These are phyloP conservation scores for Amphibalanus amphitrite DNA, from an alignment of 1,140 invertebrate species.

Conservation along the genomic window DNA sequence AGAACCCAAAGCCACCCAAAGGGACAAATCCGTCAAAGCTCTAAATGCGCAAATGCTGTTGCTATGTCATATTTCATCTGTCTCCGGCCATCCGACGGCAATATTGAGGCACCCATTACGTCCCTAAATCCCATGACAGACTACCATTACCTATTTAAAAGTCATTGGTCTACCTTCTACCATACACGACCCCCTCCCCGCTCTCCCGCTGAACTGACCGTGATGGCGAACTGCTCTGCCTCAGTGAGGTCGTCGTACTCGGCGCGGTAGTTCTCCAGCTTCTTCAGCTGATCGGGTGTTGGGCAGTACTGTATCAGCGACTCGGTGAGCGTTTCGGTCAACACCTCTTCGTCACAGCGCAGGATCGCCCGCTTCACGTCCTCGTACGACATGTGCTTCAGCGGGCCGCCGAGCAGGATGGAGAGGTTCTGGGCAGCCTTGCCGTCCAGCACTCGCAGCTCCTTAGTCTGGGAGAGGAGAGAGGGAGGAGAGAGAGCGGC, in stretches of 20 bases:
- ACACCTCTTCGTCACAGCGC: constrained; percentile 62
- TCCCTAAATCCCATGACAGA: too few relatives aligned
- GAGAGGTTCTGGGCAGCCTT: constrained; percentile 91
- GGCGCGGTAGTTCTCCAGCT: constrained; percentile 54
- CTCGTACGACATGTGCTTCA: constrained; percentile 74
- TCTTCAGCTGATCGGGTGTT: constrained; percentile 66
- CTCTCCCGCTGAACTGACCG: constrained; percentile 32
- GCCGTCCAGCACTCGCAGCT: constrained; percentile 64
- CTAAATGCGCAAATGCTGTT: too few relatives aligned
- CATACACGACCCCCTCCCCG: too few relatives aligned
- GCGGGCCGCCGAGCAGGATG: constrained; percentile 68
- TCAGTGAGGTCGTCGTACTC: constrained; percentile 67
- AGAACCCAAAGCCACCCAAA: too few relatives aligned
- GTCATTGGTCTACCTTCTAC: too few relatives aligned
- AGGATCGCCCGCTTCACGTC: constrained; percentile 70
- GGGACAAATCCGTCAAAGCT: too few relatives aligned
- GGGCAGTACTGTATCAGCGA: constrained; percentile 70
- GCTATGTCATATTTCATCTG: too few relatives aligned
- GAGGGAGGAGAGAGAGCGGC: too few relatives aligned
- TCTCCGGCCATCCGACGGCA: too few relatives aligned
- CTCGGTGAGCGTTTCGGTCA: constrained; percentile 63
- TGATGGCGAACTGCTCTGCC: constrained; percentile 85
- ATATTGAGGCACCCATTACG: too few relatives aligned
- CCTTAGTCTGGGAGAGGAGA: constrained; percentile 33
- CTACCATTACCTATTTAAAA: too few relatives aligned